A percentile compares a stretch with the other conserved stretches of the same genome.
These are phyloP conservation scores for Mythimna loreyi DNA, from an alignment of 2,888 invertebrate species.

Conservation along the genomic window DNA sequence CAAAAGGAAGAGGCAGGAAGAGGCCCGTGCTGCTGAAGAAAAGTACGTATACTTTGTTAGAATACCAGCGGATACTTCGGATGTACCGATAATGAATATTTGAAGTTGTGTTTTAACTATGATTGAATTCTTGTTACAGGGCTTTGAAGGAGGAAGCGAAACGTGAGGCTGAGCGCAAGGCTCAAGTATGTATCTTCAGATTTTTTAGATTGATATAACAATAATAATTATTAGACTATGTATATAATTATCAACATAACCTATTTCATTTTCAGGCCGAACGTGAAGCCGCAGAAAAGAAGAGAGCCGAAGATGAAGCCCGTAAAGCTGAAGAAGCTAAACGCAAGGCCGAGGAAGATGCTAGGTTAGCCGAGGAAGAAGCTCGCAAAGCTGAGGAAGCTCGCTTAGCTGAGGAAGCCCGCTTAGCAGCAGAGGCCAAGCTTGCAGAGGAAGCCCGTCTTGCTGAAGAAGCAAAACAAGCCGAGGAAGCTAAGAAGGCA, in stretches of 20 bases:
- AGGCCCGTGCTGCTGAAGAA: conserved; percentile 92
- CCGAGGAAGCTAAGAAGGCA: conserved; percentile 84
- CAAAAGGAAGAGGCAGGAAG: conserved; percentile 91
- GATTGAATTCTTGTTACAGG: conserved; percentile 72
- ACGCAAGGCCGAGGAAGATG: conserved; percentile 88
- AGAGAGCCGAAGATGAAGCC: conserved; percentile 90
- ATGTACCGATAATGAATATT: not conserved
- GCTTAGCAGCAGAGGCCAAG: conserved; percentile 77
- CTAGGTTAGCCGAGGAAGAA: conserved; percentile 87
- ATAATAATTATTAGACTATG: not conserved
- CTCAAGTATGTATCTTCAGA: conserved; percentile 76
- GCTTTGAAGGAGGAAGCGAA: conserved; percentile 89
- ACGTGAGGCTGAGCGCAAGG: conserved; percentile 87
- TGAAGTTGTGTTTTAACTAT: not conserved
- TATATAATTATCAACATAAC: not conserved
- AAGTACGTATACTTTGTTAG: conserved; percentile 80
- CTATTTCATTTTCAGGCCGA: conserved; percentile 72
- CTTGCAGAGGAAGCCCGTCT: conserved; percentile 81
- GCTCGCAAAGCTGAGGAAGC: conserved; percentile 86
- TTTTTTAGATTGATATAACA: not conserved
- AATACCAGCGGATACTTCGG: not conserved
- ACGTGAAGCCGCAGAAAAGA: conserved; percentile 86
- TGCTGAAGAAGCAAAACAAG: conserved; percentile 85
- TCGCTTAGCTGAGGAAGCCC: conserved; percentile 83
- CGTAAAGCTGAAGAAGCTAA: conserved; percentile 88